Conservation (phyloP, 2,888 invertebrate genomes). For the Lithophane leautieri region DNA sequence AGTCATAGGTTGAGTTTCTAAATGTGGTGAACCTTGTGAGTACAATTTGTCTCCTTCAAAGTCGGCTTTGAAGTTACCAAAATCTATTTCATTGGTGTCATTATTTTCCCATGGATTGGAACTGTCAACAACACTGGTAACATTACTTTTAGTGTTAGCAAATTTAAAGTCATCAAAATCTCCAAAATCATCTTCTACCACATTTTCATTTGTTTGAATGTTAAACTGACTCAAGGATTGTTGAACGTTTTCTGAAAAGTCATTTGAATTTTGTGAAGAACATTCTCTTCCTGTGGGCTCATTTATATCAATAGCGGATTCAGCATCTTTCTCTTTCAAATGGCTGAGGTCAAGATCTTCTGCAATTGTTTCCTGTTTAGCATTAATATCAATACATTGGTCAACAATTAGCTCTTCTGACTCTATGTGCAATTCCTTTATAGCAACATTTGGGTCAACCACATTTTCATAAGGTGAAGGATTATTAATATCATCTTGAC, state of each 20-base stretch:
- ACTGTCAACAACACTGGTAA: constrained; percentile 68
- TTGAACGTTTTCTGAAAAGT: constrained; percentile 20
- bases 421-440: constrained; percentile 49
- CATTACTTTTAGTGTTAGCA: constrained; percentile 69
- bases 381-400: constrained; percentile 37
- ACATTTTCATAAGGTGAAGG: constrained; percentile 58
- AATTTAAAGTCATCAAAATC: constrained; percentile 90
- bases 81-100: constrained; percentile 71
- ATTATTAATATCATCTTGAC: constrained; percentile 58
- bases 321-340: constrained; percentile 26
- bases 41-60: constrained; percentile 72
- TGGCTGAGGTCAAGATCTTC: constrained; percentile 23
- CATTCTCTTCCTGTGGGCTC: constrained; percentile 13
- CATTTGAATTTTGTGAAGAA: constrained; percentile 25
- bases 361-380: constrained; percentile 11
- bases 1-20: constrained; percentile 42
- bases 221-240: constrained; percentile 25
- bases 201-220: constrained; percentile 45
- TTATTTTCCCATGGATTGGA: constrained; percentile 83
- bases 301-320: constrained; percentile 20
- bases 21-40: constrained; percentile 27
- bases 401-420: constrained; percentile 50
- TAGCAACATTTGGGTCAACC: constrained; percentile 48
- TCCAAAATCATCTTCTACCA: constrained; percentile 85
- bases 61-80: constrained; percentile 83